Evolutionary conservation across 2,888 invertebrate genomes (phyloP).

Genomic region (Sminthurides aquaticus): DNA sequence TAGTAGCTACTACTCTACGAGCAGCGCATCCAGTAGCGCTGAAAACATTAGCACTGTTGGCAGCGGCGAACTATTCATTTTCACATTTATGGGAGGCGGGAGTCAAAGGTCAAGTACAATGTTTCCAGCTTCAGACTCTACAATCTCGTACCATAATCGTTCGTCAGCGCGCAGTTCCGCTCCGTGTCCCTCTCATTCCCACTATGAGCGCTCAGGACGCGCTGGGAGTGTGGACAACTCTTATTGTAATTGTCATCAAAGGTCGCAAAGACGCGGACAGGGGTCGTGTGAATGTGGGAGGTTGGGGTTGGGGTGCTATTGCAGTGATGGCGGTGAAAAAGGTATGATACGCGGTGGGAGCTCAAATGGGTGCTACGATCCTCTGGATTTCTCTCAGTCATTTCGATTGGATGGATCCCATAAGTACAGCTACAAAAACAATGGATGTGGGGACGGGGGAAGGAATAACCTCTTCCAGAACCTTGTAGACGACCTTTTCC

Average conservation of each 20-base stretch:
- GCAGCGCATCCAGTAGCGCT: conserved; percentile 37
- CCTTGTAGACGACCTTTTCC: conserved; percentile 15
- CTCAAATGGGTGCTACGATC: background rate
- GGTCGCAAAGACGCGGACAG: too few relatives aligned
- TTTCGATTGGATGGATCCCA: conserved; percentile 19
- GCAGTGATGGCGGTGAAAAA: background rate
- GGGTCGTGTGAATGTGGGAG: too few relatives aligned
- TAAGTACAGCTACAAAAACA: conserved; percentile 18
- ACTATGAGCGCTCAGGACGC: too few relatives aligned
- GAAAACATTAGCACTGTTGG: conserved; percentile 38
- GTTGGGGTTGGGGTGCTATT: background rate
- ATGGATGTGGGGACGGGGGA: background rate
- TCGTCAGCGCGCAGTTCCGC: background rate
- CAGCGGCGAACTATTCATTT: conserved; percentile 36
- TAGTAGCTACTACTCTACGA: conserved; percentile 32
- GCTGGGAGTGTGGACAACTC: too few relatives aligned
- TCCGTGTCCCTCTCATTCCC: background rate
- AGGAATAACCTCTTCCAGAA: conserved; percentile 3
- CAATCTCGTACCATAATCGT: background rate
- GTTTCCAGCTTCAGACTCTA: background rate
- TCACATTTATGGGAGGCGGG: conserved; percentile 29
- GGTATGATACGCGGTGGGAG: background rate
- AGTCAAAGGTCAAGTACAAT: conserved; percentile 17
- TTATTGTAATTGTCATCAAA: too few relatives aligned
- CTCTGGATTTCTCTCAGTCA: background rate